Conservation (phyloP, 2,888 invertebrate species). For the Plebejus argus region DNA sequence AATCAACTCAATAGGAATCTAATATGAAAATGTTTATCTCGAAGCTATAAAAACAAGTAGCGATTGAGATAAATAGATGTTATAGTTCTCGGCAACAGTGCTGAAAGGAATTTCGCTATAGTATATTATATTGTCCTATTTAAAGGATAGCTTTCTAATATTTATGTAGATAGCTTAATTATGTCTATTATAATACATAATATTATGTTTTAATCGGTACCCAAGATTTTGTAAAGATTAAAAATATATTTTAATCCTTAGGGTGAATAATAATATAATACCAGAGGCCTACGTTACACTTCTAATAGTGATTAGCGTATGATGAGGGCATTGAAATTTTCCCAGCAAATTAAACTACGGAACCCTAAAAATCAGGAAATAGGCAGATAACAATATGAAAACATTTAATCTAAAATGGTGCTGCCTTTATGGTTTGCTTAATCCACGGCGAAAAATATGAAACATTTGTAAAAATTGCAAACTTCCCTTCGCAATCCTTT, state of each 20-base stretch:
- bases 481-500: conserved; percentile 55
- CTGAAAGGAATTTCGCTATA: not conserved
- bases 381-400: not conserved
- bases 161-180: too few species aligned
- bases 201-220: too few species aligned
- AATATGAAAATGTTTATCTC: conserved; percentile 29
- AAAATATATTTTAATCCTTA: too few species aligned
- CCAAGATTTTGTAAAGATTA: too few species aligned
- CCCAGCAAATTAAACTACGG: too few species aligned
- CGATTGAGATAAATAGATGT: conserved; percentile 31
- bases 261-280: too few species aligned
- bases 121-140: not conserved
- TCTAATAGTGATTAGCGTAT: too few species aligned
- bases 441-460: conserved; percentile 51
- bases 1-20: conserved; percentile 27
- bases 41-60: conserved; percentile 30
- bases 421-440: conserved; percentile 44
- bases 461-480: conserved; percentile 52
- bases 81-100: not conserved
- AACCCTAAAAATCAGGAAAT: not conserved
- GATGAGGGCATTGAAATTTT: too few species aligned
- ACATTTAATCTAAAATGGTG: conserved; percentile 40
- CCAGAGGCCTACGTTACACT: too few species aligned
- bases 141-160: not conserved
- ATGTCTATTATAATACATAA: too few species aligned